phyloP scores from a whole-genome alignment of 64 coral and sea anemone species.

The Cladopsammia gracilis region DNA sequence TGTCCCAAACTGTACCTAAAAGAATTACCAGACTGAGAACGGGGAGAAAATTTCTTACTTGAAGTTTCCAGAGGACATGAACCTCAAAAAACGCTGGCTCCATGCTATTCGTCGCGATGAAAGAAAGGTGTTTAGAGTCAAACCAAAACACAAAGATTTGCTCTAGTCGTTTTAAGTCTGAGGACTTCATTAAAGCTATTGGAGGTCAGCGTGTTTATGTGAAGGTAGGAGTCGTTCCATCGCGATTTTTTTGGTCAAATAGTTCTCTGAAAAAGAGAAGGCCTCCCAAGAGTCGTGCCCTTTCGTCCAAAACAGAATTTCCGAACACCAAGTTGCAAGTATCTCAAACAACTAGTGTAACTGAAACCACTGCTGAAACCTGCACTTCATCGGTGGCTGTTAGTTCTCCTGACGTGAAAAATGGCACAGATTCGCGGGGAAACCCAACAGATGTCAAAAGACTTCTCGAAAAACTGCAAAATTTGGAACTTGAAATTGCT shows the following conservation, averaged over 20 bases:
- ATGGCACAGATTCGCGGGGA: neutral
- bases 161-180: neutral
- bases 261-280: conserved; percentile 3
- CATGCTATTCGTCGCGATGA: neutral
- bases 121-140: neutral
- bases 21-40: neutral
- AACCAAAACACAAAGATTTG: neutral
- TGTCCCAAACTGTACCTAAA: neutral
- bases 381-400: neutral
- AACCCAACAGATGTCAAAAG: neutral
- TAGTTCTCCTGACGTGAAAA: neutral
- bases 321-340: neutral
- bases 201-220: neutral
- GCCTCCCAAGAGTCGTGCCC: neutral
- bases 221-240: neutral
- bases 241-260: conserved; percentile 13
- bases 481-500: neutral
- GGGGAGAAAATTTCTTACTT: too few species aligned
- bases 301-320: neutral
- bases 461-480: neutral
- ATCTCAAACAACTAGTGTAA: neutral
- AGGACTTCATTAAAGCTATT: neutral
- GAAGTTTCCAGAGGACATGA: neutral
- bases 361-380: neutral
- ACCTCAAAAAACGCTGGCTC: neutral